Conservation (phyloP, 2,113 vertebrate genomes). For the Ailuropoda melanoleuca region DNA sequence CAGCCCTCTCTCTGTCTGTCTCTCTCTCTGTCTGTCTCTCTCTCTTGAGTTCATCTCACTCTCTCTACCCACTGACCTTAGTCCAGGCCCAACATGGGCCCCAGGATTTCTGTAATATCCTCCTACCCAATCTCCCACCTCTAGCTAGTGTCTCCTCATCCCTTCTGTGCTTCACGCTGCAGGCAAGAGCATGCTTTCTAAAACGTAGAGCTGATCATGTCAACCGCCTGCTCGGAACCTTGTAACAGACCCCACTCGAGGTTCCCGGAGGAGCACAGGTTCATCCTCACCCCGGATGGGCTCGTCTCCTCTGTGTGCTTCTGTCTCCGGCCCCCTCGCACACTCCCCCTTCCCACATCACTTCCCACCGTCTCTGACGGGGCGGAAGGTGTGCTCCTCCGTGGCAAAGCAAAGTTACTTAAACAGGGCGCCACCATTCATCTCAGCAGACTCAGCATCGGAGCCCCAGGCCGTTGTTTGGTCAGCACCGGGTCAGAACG, state of each 20-base stretch:
- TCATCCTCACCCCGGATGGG: not conserved
- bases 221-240: not conserved
- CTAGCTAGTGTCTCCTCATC: too few species aligned
- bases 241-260: too few species aligned
- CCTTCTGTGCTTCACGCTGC: not conserved
- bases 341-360: not conserved
- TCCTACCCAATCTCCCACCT: not conserved
- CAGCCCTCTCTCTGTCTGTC: not conserved
- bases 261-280: not conserved
- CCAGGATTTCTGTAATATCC: not conserved
- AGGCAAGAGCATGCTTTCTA: not conserved
- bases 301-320: not conserved
- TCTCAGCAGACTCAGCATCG: not conserved
- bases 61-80: not conserved
- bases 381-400: not conserved
- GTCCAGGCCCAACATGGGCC: not conserved
- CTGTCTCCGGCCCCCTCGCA: not conserved
- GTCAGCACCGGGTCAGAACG: not conserved
- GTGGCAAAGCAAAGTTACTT: not conserved
- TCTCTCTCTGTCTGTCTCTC: not conserved
- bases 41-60: not conserved
- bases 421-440: not conserved
- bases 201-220: not conserved
- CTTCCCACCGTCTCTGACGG: not conserved
- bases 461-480: not conserved